A percentile compares a stretch with the other conserved stretches of the same genome.
phyloP scores from a whole-genome alignment of 2,797 vertebrate species.

The Anisognathus igniventris region DNA sequence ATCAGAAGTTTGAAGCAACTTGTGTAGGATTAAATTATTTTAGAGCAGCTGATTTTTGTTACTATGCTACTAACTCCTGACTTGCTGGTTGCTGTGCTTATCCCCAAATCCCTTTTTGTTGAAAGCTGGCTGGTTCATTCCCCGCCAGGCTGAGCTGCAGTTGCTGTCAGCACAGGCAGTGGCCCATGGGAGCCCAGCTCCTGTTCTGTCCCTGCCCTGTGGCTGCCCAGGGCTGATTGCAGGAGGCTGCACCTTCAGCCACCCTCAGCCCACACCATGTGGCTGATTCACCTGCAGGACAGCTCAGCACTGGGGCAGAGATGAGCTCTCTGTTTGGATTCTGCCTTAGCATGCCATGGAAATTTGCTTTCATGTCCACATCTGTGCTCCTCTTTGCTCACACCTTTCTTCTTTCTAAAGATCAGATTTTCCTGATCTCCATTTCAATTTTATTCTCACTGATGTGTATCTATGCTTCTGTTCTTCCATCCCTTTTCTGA shows the following conservation, averaged over 20 bases:
- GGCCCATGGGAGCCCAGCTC: not conserved
- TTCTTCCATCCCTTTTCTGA: not conserved
- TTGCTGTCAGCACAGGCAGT: not conserved
- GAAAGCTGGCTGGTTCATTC: not conserved
- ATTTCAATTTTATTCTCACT: not conserved
- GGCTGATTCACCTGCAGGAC: not conserved
- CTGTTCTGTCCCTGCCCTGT: not conserved
- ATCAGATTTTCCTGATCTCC: not conserved
- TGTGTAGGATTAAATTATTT: not conserved
- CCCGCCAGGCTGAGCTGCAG: not conserved
- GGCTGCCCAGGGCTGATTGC: not conserved
- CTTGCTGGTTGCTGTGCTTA: not conserved
- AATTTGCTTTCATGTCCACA: not conserved
- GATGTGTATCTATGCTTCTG: not conserved
- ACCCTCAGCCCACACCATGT: accelerated
- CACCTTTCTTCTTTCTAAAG: not conserved
- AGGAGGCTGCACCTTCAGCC: not conserved
- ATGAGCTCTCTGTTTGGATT: not conserved
- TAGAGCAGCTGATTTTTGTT: not conserved
- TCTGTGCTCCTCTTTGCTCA: not conserved
- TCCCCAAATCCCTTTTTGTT: not conserved
- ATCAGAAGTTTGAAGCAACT: not conserved
- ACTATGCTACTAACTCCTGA: not conserved
- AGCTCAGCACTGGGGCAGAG: accelerated
- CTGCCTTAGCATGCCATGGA: not conserved